Conservation (phyloP, 2,888 invertebrate species). For the Neoaliturus tenellus region DNA sequence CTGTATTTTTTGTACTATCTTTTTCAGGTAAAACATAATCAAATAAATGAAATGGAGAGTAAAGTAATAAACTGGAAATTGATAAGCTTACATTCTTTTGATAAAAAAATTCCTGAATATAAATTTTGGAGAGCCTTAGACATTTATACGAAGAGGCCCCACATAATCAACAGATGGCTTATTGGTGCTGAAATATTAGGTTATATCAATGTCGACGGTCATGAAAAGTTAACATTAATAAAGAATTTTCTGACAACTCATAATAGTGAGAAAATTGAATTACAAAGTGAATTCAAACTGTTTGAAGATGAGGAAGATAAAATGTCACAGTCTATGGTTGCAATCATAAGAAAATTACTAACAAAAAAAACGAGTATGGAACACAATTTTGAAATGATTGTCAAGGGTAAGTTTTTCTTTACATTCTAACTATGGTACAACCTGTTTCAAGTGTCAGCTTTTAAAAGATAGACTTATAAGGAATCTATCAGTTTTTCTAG, state of each 20-base stretch:
- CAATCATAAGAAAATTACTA: constrained; percentile 12
- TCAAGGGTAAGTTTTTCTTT: constrained; percentile 53
- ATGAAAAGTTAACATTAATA: background rate
- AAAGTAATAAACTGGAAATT: background rate
- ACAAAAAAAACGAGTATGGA: background rate
- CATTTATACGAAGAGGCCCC: constrained; percentile 81
- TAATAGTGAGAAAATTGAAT: background rate
- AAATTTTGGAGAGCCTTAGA: constrained; percentile 80
- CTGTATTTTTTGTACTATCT: no score
- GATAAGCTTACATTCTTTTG: background rate
- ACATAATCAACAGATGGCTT: constrained; percentile 83
- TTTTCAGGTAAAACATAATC: no score
- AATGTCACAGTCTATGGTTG: background rate
- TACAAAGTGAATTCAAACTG: background rate
- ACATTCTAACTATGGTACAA: background rate
- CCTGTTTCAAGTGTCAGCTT: no score
- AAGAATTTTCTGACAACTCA: background rate
- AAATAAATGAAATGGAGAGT: background rate
- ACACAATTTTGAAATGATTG: constrained; percentile 34
- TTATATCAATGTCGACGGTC: background rate
- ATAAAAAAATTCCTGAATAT: constrained; percentile 58
- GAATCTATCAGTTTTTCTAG: no score
- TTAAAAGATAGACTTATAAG: no score
- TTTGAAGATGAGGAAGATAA: background rate
- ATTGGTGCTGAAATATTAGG: constrained; percentile 73